These are phyloP conservation scores for Willisornis vidua DNA, from an alignment of 2,113 vertebrate species.

Conservation along the genomic window DNA sequence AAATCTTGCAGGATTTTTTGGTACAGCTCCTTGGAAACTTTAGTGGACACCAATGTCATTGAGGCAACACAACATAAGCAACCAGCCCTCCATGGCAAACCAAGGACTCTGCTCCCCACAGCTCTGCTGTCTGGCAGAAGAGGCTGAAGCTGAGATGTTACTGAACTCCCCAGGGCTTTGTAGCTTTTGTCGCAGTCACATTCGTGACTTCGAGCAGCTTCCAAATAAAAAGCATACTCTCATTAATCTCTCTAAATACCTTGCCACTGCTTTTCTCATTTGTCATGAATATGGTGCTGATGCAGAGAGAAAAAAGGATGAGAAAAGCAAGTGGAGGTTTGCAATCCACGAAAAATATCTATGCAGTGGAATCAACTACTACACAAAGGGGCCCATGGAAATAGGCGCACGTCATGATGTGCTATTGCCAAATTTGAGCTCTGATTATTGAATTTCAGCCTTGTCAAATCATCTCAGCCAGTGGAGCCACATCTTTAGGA, in stretches of 20 bases:
- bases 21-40: not conserved
- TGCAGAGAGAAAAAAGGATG: not conserved
- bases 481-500: not conserved
- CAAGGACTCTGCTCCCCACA: not conserved
- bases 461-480: not conserved
- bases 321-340: not conserved
- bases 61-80: not conserved
- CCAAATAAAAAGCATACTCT: not conserved
- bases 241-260: not conserved
- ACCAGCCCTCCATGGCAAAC: not conserved
- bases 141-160: not conserved
- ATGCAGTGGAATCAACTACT: not conserved
- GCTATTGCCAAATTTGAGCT: not conserved
- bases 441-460: not conserved
- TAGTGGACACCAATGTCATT: not conserved
- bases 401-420: not conserved
- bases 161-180: not conserved
- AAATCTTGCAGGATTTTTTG: not conserved
- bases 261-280: not conserved
- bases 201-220: not conserved
- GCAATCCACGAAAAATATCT: not conserved
- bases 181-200: not conserved
- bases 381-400: not conserved
- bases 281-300: not conserved
- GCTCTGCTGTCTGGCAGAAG: fast-evolving